Evolutionary conservation across 92 coral and sea anemone genomes (phyloP), one percentile per base, ranked within the genome.

Genomic region (Anthopleura xanthogrammica): DNA sequence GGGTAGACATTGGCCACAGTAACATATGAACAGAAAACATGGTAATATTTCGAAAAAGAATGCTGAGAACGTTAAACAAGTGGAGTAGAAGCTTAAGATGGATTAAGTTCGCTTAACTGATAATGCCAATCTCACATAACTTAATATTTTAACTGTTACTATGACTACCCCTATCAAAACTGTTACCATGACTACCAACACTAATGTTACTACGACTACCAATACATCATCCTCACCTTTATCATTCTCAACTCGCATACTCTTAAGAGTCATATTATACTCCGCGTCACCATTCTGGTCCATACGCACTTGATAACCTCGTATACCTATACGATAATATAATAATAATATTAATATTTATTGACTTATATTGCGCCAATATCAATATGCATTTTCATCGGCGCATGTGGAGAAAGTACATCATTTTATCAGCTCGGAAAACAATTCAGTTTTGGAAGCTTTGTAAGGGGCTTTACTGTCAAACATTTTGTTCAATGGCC

Each of bases 281-380:
- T 90, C 92, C 0, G 97, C 98, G 64, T 94, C 95, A 36, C 93
- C 98, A 71, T 89, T 90, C 52, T 75, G 75, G 70, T 95, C 96
- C 85, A 94, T 92, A 56, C 89, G 93, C 85, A 95, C 88, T 64
- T 94, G 83, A 86, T 90, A 94, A 17, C 98, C 98, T 75, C 91
- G 91, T 16, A 95, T 92, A 85, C 98, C 98, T 95, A 72, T 12
- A 87, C 76, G 79, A 7, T 41, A 70, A 29, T 29, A 29, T 29
- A 29, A 29, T 29, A 29, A 29, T 29, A 29, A 29, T 29, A 29
- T 29, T 29, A 29, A 29, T 29, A 29, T 29, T 29, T 29, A 29
- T 29, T 29, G 36, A 29, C 36, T 29, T 29, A 29, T 29, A 29
- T 29, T 29, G 36, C 36, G 36, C 36, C 36, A 29, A 29, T 29